Conservation (phyloP, 1,140 invertebrate genomes). For the Neelides sp. region DNA sequence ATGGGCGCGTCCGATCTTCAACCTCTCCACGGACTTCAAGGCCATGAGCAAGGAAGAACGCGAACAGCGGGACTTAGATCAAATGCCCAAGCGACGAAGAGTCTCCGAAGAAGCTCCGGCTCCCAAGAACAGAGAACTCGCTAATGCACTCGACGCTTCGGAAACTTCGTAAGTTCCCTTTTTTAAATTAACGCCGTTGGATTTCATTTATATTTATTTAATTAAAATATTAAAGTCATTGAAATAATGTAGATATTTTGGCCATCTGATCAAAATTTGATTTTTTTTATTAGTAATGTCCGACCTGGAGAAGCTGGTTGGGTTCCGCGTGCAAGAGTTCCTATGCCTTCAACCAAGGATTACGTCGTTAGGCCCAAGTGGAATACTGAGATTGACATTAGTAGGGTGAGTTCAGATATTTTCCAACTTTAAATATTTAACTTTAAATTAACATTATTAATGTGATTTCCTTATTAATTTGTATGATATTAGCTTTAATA, state of each 20-base stretch:
- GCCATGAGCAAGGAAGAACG: conserved; percentile 72
- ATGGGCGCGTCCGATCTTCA: conserved; percentile 94
- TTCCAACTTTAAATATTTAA: conserved; percentile 9
- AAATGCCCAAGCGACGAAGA: conserved; percentile 58
- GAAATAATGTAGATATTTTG: conserved; percentile 6
- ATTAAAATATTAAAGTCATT: conserved; percentile 8
- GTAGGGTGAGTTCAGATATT: conserved; percentile 45
- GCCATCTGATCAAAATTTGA: neutral
- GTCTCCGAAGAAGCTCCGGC: conserved; percentile 38
- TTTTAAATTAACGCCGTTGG: neutral
- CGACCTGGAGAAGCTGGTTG: conserved; percentile 90
- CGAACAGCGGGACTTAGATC: conserved; percentile 77
- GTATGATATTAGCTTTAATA: neutral
- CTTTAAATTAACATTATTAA: conserved; percentile 11
- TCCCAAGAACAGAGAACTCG: conserved; percentile 32
- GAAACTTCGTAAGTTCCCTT: conserved; percentile 48
- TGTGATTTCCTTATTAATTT: conserved; percentile 9
- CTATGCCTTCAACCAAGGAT: conserved; percentile 87
- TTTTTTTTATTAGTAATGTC: conserved; percentile 38
- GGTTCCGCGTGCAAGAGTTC: conserved; percentile 86
- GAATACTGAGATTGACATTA: conserved; percentile 72
- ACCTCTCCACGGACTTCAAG: conserved; percentile 89
- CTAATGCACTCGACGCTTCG: conserved; percentile 32
- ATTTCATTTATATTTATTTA: conserved; percentile 3
- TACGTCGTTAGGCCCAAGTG: conserved; percentile 90